Base-by-base conservation (phyloP, 2,113 vertebrate species). In the Myrmecophaga tridactyla region DNA sequence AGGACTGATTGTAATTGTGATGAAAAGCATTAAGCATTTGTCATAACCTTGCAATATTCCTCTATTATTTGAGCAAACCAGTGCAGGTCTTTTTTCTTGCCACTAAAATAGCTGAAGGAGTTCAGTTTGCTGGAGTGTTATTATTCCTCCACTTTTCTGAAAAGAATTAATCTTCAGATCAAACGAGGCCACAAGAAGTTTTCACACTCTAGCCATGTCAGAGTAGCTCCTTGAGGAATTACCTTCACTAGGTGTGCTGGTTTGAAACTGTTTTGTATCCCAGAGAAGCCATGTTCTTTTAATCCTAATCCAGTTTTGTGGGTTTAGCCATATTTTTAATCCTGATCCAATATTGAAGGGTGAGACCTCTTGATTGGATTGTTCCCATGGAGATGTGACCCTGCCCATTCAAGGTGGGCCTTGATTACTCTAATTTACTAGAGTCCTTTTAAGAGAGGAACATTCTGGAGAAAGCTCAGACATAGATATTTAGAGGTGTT, bases 41-140 rank as follows among this genome's bases (percentile, higher is more conserved):
- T 13, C 7, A 6, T 1, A 11, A 43, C 23, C 31, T 63, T 29
- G 39, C 7, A 7, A 7, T 9, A 5, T 2, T 18, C 60, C 34
- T 1, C 10, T n/a, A n/a, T 53, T 17, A 20, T 6, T 12, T 48
- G 27, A 94, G 39, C 53, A 23, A 62, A 20, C 11, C 39, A 34
- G 18, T 1, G 27, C 1, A 12, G 12, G 13, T 6, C n/a, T 17
- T 43, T 70, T 39, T 62, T 41, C 73, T 73, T 58, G 23, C 27
- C 31, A 25, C 20, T 17, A 21, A 69, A 77, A 20, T n/a, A 83
- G 27, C 14, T 6, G 9, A 53, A 17, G 36, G 4, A 65, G 75
- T 51, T 25, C 9, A 2, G 60, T 62, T 76, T 69, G 60, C 77
- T 51, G 4, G 15, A 48, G 25, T 8, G 17, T 58, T 86, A 20